phyloP scores from a whole-genome alignment of 2,888 invertebrate species.

The Julus scandinavius region DNA sequence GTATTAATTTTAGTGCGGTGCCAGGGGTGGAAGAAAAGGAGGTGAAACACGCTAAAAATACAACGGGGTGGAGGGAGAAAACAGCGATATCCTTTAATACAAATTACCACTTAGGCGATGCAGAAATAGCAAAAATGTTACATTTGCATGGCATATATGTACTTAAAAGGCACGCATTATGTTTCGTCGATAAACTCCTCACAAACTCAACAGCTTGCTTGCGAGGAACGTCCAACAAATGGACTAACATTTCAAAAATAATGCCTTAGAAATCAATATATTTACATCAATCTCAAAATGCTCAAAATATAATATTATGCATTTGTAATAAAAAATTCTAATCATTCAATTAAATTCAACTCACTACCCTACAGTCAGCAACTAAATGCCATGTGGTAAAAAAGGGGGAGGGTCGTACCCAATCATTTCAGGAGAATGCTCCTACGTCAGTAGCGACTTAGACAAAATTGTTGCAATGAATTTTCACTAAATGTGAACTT shows the following conservation, averaged over 20 bases:
- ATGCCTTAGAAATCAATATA: neutral
- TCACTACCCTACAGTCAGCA: too few species aligned
- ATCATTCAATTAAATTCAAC: too few species aligned
- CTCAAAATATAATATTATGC: too few species aligned
- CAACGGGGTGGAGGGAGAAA: neutral
- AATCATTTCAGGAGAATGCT: too few species aligned
- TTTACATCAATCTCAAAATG: too few species aligned
- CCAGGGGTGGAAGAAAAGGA: constrained; percentile 1
- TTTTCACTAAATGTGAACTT: too few species aligned
- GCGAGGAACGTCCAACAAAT: neutral
- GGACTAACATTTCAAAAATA: neutral
- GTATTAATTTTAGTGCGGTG: constrained; percentile 24
- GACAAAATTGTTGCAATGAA: too few species aligned
- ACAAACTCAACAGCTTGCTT: neutral
- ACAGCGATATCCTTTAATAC: neutral
- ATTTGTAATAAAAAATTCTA: too few species aligned
- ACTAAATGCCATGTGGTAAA: too few species aligned
- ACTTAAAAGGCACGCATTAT: constrained; percentile 19
- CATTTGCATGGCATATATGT: neutral
- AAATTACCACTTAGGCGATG: constrained; percentile 12
- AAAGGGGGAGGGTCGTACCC: too few species aligned
- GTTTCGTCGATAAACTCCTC: constrained; percentile 22
- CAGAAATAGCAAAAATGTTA: constrained; percentile 13
- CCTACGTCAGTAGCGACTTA: too few species aligned
- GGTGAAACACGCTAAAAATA: neutral